Evolutionary conservation across 2,797 vertebrate genomes (phyloP), one percentile per base, ranked within the genome.

Genomic region (Ctenopoma multispine): DNA sequence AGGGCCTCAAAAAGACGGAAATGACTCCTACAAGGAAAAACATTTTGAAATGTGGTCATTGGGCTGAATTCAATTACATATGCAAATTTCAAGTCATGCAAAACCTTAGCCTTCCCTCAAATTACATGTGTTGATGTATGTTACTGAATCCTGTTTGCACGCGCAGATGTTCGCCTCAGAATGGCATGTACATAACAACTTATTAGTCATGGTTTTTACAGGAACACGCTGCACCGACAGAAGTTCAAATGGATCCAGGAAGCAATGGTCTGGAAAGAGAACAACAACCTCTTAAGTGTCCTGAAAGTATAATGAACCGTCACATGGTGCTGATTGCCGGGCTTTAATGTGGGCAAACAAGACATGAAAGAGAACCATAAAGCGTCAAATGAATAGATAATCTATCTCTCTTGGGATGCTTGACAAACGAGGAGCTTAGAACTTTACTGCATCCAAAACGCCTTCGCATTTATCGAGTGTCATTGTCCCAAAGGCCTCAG

Each of bases 321-420:
- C 83, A 83, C 78, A 77, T 75, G 78, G 73, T 44, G 79, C 72
- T 69, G 79, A 83, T 75, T 75, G 80, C 43, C 0, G 23, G 46
- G 14, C 80, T 86, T 86, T 85, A 83, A 89, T 86, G 90, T 90
- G 87, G 83, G 73, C 86, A 89, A 90, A 91, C 85, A 89, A 40
- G 54, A 90, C 84, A 86, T 88, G 83, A 91, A 89, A 90, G 85
- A 64, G 46, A 53, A 54, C 63, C 72, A 65, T 81, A 80, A 81
- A 83, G 69, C 70, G 69, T 31, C 47, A 63, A 49, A 46, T 83
- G 86, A 89, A 86, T 79, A 78, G 77, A 83, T 86, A 31, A 80
- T 90, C 80, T 29, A 57, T 88, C 86, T 86, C 74, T 67, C 77
- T 81, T 61, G 79, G 71, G 81, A 75, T 65, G 21, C 59, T 21